These are phyloP conservation scores for Saimiri boliviensis DNA, from an alignment of 2,113 vertebrate genomes.

Conservation along the genomic window DNA sequence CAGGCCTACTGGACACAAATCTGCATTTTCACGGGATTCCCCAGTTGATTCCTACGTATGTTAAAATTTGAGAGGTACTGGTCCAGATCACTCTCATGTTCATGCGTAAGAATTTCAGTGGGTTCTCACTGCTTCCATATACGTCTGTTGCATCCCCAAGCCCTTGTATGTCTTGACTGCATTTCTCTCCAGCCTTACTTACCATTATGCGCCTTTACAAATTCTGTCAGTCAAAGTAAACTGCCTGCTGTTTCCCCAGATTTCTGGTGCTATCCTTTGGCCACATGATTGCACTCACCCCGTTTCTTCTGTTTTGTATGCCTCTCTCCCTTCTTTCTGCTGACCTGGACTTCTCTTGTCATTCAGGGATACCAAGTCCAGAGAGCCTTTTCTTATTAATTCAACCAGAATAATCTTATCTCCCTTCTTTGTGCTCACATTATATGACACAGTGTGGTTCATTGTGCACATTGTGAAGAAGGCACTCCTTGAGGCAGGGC, in stretches of 20 bases:
- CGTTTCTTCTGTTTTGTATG: neutral
- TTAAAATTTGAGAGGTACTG: neutral
- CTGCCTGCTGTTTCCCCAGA: neutral
- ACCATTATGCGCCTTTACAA: neutral
- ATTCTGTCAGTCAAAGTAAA: neutral
- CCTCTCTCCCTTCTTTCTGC: neutral
- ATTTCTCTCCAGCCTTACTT: neutral
- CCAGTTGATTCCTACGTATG: neutral
- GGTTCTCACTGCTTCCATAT: neutral
- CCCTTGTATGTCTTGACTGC: fast-evolving
- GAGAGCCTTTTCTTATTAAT: neutral
- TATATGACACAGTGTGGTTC: neutral
- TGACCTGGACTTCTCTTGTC: neutral
- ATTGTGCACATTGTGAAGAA: neutral
- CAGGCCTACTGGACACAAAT: neutral
- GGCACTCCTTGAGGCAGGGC: neutral
- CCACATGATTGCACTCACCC: neutral
- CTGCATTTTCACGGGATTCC: neutral
- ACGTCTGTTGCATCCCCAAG: neutral
- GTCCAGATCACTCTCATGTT: neutral
- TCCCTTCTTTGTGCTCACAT: neutral
- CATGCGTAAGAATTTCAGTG: neutral
- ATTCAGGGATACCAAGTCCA: neutral
- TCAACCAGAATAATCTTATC: neutral
- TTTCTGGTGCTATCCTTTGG: neutral